Base-by-base conservation (phyloP, 2,797 vertebrate genomes). In the Chelon auratus region DNA sequence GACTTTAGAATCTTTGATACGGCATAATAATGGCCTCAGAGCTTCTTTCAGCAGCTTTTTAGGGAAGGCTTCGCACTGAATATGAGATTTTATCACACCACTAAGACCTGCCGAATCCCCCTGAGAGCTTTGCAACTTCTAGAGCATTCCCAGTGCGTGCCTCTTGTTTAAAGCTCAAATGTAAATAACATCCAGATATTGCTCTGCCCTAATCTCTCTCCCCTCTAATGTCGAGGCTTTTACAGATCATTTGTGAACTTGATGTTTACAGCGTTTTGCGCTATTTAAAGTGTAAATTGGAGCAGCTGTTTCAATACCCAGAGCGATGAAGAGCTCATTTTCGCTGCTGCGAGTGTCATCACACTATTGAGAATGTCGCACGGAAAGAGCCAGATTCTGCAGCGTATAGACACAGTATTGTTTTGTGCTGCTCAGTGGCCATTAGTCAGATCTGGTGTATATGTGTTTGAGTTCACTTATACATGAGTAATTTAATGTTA, bases 231-330 rank as follows among this genome's bases (percentile, higher is more conserved):
- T 51, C n/a, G 45, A 62, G 26, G 68, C 64, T 72, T 81, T 86
- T 53, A 47, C 48, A 80, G 57, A 66, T 85, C 47, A 64, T 81
- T 78, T 84, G 82, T 78, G 77, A 90, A 82, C 77, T 83, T 68
- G 56, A 66, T 91, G 81, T 93, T 93, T 85, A 78, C 75, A 75
- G 63, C 63, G 0, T 75, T 89, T 89, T 77, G 62, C 70, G 30
- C 85, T 55, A 80, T 89, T 85, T 87, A 78, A 84, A 87, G 89
- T 86, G 87, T 84, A 89, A 93, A 93, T 86, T 87, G 82, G 75
- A 87, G 79, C 83, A 90, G 80, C 82, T 89, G 88, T 78, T 92
- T 79, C 78, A 87, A 89, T 87, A 82, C 83, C 87, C 61, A 69
- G 67, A 78, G 91, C 70, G 79, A 87, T 58, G 51, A 75, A 75